Evolutionary conservation across 2,888 invertebrate genomes (phyloP).

Genomic region (Tolmerus cingulatus): DNA sequence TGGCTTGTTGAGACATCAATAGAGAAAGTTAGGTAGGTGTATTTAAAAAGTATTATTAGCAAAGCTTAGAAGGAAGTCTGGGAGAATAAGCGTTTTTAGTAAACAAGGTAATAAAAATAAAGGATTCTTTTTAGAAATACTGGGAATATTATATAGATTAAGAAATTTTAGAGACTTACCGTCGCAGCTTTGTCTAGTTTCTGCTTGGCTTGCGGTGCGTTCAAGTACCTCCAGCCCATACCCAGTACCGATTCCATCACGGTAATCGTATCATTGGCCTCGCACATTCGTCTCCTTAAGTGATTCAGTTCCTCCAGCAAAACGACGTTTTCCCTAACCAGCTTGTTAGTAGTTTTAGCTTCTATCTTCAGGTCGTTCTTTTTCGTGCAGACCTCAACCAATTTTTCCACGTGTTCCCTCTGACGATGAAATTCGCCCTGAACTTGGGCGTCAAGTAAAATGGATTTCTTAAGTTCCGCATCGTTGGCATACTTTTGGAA

Average conservation of each 20-base stretch:
- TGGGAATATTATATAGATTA: neutral
- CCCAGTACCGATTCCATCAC: slow-evolving; percentile 79
- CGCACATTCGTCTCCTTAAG: slow-evolving; percentile 73
- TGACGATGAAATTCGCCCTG: slow-evolving; percentile 81
- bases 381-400: slow-evolving; percentile 57
- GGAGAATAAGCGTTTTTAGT: no score
- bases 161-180: slow-evolving; percentile 53
- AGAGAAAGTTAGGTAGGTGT: no score
- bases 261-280: slow-evolving; percentile 70
- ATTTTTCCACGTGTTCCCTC: slow-evolving; percentile 78
- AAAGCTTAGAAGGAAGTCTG: no score
- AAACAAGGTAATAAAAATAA: no score
- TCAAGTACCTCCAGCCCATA: slow-evolving; percentile 67
- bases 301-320: slow-evolving; percentile 81
- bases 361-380: slow-evolving; percentile 49
- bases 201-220: slow-evolving; percentile 70
- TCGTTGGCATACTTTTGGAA: slow-evolving; percentile 73
- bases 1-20: no score
- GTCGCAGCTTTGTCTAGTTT: slow-evolving; percentile 71
- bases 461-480: slow-evolving; percentile 72
- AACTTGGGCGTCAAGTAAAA: slow-evolving; percentile 73
- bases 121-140: no score
- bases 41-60: no score
- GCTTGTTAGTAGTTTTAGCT: slow-evolving; percentile 67
- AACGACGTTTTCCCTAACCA: slow-evolving; percentile 80